Conservation (phyloP, 2,888 invertebrate genomes). For the Lagria hirta region DNA sequence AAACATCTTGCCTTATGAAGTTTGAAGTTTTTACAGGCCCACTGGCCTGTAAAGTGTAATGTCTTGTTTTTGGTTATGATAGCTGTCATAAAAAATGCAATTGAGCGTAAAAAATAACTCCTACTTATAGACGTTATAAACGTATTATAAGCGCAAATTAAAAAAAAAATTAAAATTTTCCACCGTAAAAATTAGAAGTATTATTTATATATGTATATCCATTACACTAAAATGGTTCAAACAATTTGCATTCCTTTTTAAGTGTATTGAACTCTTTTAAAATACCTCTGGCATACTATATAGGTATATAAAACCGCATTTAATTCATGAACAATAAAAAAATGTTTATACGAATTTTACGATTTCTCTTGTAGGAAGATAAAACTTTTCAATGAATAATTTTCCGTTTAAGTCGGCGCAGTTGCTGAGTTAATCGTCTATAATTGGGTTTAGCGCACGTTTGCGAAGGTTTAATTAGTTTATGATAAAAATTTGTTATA, state of each 20-base stretch:
- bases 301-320: slow-evolving; percentile 14
- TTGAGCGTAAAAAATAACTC: too few species aligned
- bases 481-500: slow-evolving; percentile 7
- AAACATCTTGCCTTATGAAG: too few species aligned
- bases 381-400: slow-evolving; percentile 16
- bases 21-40: too few species aligned
- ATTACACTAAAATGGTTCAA: slow-evolving; percentile 7
- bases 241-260: slow-evolving; percentile 8
- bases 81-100: too few species aligned
- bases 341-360: slow-evolving; percentile 18
- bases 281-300: too few species aligned
- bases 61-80: too few species aligned
- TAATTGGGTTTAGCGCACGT: slow-evolving; percentile 3
- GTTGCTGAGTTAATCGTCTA: slow-evolving; percentile 7
- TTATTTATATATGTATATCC: too few species aligned
- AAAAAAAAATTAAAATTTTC: too few species aligned
- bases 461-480: slow-evolving; percentile 9
- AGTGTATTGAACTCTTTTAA: slow-evolving; percentile 17
- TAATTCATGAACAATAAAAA: slow-evolving; percentile 9
- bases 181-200: too few species aligned
- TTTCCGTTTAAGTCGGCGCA: slow-evolving; percentile 8
- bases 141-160: too few species aligned
- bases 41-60: too few species aligned
- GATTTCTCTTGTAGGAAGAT: slow-evolving; percentile 9
- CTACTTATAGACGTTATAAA: too few species aligned